These are phyloP conservation scores for Acanthurus leucopareius DNA, from an alignment of 2,797 vertebrate genomes.

Conservation along the genomic window DNA sequence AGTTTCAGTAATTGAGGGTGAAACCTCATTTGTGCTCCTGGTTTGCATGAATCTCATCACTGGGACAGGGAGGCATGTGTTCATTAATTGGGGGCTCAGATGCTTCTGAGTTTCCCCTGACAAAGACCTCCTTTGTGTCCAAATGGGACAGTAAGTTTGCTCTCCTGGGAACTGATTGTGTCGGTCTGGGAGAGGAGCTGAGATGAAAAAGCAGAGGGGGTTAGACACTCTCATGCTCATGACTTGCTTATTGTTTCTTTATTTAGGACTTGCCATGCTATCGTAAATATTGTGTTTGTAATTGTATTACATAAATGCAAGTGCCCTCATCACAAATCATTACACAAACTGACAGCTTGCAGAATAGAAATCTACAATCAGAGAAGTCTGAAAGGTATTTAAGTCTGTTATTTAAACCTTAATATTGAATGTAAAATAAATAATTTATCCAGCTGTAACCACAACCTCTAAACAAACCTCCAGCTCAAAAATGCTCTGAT, in stretches of 20 bases:
- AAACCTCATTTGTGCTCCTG: constrained; percentile 71
- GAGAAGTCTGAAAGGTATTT: neutral
- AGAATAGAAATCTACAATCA: neutral
- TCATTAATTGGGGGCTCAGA: constrained; percentile 80
- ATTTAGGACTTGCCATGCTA: neutral
- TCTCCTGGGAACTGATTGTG: constrained; percentile 59
- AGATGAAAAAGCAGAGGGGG: constrained; percentile 21
- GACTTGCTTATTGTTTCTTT: neutral
- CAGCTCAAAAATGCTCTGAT: neutral
- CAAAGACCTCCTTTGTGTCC: constrained; percentile 84
- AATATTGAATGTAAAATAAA: neutral
- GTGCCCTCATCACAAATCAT: neutral
- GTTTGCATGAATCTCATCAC: constrained; percentile 57
- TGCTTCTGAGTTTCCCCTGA: constrained; percentile 54
- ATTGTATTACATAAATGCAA: neutral
- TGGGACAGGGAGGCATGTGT: constrained; percentile 60
- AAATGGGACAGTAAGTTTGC: constrained; percentile 77
- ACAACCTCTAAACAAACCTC: neutral
- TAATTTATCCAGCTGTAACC: neutral
- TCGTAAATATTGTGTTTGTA: neutral
- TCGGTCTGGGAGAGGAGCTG: constrained; percentile 2
- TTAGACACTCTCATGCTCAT: neutral
- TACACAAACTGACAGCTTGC: neutral
- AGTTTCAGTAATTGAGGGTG: constrained; percentile 55
- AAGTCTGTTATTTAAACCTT: neutral